Percentiles rank a stretch among this genome's conserved stretches.
phyloP scores from a whole-genome alignment of 2,113 vertebrate species.

The Jaculus jaculus region DNA sequence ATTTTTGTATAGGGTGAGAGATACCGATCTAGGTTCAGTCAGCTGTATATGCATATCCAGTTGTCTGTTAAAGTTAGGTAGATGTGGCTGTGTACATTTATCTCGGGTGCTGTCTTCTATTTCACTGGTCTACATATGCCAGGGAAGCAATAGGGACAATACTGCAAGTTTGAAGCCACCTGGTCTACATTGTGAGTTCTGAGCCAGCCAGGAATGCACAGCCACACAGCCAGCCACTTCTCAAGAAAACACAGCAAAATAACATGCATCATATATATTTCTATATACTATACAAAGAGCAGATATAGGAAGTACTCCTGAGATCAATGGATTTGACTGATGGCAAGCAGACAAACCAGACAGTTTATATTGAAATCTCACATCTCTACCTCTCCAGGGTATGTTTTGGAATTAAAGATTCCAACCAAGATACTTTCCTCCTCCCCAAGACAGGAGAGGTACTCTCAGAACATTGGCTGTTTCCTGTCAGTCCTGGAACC shows the following conservation, averaged over 20 bases:
- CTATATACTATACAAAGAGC: neutral
- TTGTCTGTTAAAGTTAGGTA: neutral
- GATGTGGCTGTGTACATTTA: neutral
- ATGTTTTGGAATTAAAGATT: neutral
- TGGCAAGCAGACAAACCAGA: neutral
- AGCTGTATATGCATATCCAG: neutral
- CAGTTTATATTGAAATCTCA: neutral
- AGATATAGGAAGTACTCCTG: neutral
- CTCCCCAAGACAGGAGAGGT: neutral
- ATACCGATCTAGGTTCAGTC: neutral
- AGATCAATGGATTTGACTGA: neutral
- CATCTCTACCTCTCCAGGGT: neutral
- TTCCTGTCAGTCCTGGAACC: slow-evolving; percentile 44
- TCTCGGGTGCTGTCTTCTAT: neutral
- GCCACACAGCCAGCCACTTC: neutral
- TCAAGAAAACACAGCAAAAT: neutral
- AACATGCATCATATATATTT: neutral
- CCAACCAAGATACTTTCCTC: neutral
- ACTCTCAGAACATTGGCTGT: neutral
- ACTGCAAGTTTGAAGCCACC: neutral
- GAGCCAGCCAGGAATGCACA: too few relatives aligned
- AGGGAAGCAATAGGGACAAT: neutral
- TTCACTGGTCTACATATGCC: neutral
- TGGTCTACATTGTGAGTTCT: neutral
- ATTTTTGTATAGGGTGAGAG: neutral